Evolutionary conservation across 2,888 invertebrate species (phyloP).

Genomic region (Drosophila paramelanica): DNA sequence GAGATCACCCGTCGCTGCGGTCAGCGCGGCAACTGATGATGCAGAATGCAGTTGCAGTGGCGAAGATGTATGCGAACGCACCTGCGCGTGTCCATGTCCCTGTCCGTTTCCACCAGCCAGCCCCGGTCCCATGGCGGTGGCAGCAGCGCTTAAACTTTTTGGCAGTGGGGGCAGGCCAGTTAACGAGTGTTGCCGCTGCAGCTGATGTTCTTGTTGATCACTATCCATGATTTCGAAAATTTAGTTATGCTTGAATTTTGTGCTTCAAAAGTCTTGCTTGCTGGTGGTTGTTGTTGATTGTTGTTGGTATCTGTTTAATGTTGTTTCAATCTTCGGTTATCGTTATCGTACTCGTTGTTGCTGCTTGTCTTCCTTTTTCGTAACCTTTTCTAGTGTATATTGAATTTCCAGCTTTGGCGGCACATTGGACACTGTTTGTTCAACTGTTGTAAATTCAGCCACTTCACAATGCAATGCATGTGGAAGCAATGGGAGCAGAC

Average conservation of each 20-base stretch:
- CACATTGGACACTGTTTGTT: conserved; percentile 98
- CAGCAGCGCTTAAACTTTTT: conserved; percentile 93
- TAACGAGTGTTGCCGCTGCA: conserved; percentile 46
- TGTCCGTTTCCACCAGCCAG: conserved; percentile 11
- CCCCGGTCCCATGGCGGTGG: conserved; percentile 38
- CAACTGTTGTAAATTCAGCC: conserved; percentile 96
- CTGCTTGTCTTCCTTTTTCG: conserved; percentile 16
- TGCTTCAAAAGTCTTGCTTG: conserved; percentile 11
- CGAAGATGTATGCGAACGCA: conserved; percentile 66
- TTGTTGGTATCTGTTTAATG: background rate
- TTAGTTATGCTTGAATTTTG: conserved; percentile 12
- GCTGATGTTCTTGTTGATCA: conserved; percentile 52
- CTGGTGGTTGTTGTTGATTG: conserved; percentile 22
- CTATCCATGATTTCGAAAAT: conserved; percentile 66
- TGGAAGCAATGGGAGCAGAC: conserved; percentile 99
- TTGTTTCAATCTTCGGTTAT: conserved; percentile 10
- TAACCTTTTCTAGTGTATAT: conserved; percentile 88
- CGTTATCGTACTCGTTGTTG: conserved; percentile 30
- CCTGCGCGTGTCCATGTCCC: conserved; percentile 18
- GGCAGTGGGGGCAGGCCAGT: conserved; percentile 93
- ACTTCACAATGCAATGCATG: conserved; percentile 99
- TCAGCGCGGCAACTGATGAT: conserved; percentile 55
- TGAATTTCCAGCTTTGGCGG: conserved; percentile 99
- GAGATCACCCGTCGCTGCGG: conserved; percentile 68
- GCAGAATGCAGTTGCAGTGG: conserved; percentile 42